A percentile compares a stretch with the other conserved stretches of the same genome.
phyloP scores from a whole-genome alignment of 2,888 invertebrate species.

The Rotaria socialis region DNA sequence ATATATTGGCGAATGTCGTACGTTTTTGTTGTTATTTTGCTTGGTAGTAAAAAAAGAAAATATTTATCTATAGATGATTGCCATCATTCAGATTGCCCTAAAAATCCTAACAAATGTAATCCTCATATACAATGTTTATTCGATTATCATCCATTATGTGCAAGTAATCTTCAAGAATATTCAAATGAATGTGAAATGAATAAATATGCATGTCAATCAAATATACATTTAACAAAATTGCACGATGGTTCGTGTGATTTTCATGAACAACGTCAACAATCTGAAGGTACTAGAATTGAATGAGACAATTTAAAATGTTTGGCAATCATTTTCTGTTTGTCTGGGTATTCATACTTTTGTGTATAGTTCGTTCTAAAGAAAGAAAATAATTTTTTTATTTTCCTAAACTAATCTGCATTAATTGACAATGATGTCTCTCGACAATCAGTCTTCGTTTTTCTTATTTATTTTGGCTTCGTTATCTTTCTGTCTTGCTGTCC shows the following conservation, averaged over 20 bases:
- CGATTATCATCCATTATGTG: slow-evolving; percentile 24
- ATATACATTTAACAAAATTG: neutral
- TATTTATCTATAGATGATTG: neutral
- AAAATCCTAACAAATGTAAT: slow-evolving; percentile 1
- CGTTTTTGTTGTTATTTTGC: neutral
- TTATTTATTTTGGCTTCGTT: neutral
- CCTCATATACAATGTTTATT: slow-evolving; percentile 3
- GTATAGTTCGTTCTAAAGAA: neutral
- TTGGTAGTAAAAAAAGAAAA: neutral
- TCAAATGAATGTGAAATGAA: slow-evolving; percentile 32
- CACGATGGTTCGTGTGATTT: neutral
- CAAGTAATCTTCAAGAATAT: slow-evolving; percentile 32
- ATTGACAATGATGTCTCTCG: neutral
- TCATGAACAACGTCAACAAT: neutral
- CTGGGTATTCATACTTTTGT: no score
- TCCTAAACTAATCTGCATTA: slow-evolving; percentile 26
- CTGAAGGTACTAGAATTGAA: neutral
- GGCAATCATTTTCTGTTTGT: neutral
- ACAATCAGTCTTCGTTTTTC: slow-evolving; percentile 31
- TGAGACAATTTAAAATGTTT: neutral
- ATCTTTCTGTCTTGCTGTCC: neutral
- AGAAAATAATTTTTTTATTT: neutral
- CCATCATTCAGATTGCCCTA: neutral
- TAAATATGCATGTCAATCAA: slow-evolving; percentile 36
- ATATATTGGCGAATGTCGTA: slow-evolving; percentile 7